Evolutionary conservation across 2,797 vertebrate species (phyloP), one percentile per base, ranked within the genome.

Genomic region (Odontamblyopus lacepedii): DNA sequence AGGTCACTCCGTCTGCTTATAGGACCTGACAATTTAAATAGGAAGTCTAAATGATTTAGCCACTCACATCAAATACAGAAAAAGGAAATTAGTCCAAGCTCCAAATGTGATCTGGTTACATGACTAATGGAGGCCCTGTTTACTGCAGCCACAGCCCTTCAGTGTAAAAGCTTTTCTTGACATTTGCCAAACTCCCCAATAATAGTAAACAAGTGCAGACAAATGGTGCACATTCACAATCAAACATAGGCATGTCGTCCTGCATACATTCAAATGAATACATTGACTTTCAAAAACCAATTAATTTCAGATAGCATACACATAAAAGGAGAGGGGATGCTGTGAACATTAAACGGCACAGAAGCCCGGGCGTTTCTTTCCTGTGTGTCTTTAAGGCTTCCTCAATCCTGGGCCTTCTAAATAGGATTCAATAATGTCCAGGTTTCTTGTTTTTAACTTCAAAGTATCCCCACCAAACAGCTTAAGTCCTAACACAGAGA

Each of bases 401-500:
- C 86, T 83, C 88, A 80, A 85, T 84, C 88, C 87, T 30, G 86
- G 76, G 82, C 82, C 80, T 83, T 83, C 87, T 71, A 83, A 87
- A 88, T 81, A 82, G 82, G 83, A 90, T 91, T 88, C 85, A 89
- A 75, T 86, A 82, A 88, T 83, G 89, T 90, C 85, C 89, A 91
- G 87, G 90, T 90, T 90, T 86, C 88, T 88, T 89, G 87, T 90
- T 91, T 88, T 85, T 80, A 81, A 91, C 91, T 92, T 92, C 90
- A 92, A 93, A 91, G 81, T 77, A 80, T 85, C 41, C 56, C 73
- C 77, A 60, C 79, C 82, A 78, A 83, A 88, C 79, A 78, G 88
- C 91, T 91, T 92, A 92, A 89, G 87, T 86, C 44, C 87, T 79
- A 41, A 84, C 82, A 77, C 57, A 81, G 80, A 72, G 75, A 74